Evolutionary conservation across 2,888 invertebrate species (phyloP), one percentile per base, ranked within the genome.

Genomic region (Drosophila gaucha): DNA sequence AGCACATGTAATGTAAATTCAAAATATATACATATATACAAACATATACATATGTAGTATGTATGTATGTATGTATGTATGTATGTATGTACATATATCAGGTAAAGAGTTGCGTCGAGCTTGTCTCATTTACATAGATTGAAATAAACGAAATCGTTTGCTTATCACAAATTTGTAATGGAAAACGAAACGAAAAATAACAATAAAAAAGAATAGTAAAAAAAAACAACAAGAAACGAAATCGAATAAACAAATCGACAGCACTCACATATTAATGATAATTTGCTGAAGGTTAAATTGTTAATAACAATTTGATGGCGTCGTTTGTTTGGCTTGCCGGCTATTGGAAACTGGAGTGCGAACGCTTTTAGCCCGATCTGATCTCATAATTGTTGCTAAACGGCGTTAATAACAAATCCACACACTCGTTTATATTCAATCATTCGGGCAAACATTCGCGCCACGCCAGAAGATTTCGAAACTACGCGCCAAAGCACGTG

Each of bases 271-370:
- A 54, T 35, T 64, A 52, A 64, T 67, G 73, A 60, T 73, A 73
- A 73, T 71, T 73, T 50, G 38, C 54, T 67, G 72, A 74, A 72
- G 73, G 72, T 64, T 74, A 72, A 50, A 58, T 74, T 31, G 57
- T 63, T 65, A 67, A 67, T 70, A 72, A 63, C 57, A 67, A 72
- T 55, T 35, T 22, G 26, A 33, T 30, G 38, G 55, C 31, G 35
- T 51, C 31, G 55, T 41, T 46, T 58, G 46, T 33, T 50, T 50
- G n/a, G 26, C 9, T 16, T 28, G 12, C 33, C 16, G 20, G 20
- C 24, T 20, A 33, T 35, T 46, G 57, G 41, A 35, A 69, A 65
- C 24, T 69, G 49, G 71, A 65, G 65, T 65, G 56, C 52, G 54
- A 65, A 69, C 35, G 60, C 71, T 60, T 57, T 71, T 71, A 69